Conservation (phyloP, 2,888 invertebrate genomes). For the Linnaemya tessellans region DNA sequence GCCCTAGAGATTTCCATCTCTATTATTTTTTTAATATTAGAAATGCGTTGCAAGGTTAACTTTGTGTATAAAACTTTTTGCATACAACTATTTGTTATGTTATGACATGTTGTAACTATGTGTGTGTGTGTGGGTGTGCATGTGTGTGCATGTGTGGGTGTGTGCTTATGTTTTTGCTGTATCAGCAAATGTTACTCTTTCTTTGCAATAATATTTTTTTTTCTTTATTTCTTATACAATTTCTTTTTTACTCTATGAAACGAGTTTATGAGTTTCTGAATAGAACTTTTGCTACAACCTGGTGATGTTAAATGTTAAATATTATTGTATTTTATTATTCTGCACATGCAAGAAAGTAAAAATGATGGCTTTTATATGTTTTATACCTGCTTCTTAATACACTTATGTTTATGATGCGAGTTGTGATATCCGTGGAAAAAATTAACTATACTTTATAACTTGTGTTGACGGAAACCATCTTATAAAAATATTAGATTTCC, state of each 20-base stretch:
- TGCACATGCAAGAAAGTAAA: background rate
- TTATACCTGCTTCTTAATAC: background rate
- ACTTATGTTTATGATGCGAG: background rate
- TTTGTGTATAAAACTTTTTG: background rate
- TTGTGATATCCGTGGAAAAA: background rate
- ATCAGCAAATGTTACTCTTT: conserved; percentile 1
- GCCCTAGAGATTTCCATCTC: background rate
- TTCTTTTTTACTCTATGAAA: background rate
- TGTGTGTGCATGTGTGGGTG: background rate
- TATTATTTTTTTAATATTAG: background rate
- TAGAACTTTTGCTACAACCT: background rate
- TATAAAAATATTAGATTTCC: too few species aligned
- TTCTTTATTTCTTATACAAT: background rate
- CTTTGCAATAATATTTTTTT: conserved; percentile 7
- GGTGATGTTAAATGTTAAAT: background rate
- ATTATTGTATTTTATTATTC: conserved; percentile 12
- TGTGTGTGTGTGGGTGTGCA: background rate
- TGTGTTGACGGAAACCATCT: too few species aligned
- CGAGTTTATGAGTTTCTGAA: background rate
- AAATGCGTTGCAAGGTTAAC: conserved; percentile 8
- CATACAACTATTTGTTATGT: background rate
- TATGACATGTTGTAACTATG: background rate
- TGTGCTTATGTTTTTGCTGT: background rate
- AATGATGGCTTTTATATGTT: background rate
- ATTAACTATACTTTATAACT: background rate